Base-by-base conservation (phyloP, 2,797 vertebrate species). In the Aldrovandia affinis region DNA sequence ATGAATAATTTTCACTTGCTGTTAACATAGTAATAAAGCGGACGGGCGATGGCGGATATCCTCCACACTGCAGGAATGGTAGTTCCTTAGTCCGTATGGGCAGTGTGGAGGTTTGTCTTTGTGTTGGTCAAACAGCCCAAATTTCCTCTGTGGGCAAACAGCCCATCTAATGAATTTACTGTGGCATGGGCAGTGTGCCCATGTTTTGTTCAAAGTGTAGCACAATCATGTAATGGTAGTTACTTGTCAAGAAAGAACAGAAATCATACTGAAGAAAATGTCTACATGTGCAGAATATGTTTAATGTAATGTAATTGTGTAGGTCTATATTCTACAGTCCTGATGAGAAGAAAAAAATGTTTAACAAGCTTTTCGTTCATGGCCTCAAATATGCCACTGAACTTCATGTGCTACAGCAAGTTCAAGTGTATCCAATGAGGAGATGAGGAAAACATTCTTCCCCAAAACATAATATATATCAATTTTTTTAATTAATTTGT, bases 181-280 rank as follows among this genome's bases (percentile, higher is more conserved):
- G 88, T 89, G 87, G 89, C 63, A 88, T 94, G 93, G 73, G 92
- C 91, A 87, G 63, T 86, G 83, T 83, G 91, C 93, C 93, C 86
- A 83, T 88, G 81, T 89, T 90, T 90, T 87, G 90, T 88, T 88
- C 90, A 91, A 90, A 92, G 91, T 90, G 87, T 90, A 90, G 89
- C 88, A 92, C 90, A 93, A 90, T 94, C 91, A 91, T 94, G 92
- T 94, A 94, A 94, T 92, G 91, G 92, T 89, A 89, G 89, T 93
- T 93, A 94, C 93, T 93, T 93, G 86, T 81, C 47, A 87, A 86
- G 89, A 90, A 89, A n/a, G 89, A 92, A 90, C 91, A 90, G 86
- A 87, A 85, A 84, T 84, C 83, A 82, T 85, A 84, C 89, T 89
- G 90, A 90, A 88, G 89, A 91, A 89, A 90, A 91, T 39, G 73